A percentile compares a stretch with the other conserved stretches of the same genome.
These are phyloP conservation scores for Notarius quadriscutis DNA, from an alignment of 2,113 vertebrate genomes.

Conservation along the genomic window DNA sequence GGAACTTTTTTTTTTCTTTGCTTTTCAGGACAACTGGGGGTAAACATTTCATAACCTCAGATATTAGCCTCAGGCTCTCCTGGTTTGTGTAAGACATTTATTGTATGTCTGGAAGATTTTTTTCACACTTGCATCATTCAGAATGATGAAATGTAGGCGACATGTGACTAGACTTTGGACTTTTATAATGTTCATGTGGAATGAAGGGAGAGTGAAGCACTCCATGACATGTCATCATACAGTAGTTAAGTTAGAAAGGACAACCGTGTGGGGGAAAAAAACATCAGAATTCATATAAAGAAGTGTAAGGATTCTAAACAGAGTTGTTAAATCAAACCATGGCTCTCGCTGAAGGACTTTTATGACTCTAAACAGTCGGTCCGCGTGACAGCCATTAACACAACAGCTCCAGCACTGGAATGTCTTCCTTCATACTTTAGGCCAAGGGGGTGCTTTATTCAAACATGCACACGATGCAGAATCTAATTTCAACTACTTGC, in stretches of 20 bases:
- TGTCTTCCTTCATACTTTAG: conserved; percentile 37
- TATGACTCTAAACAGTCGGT: background rate
- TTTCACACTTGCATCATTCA: background rate
- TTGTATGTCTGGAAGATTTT: background rate
- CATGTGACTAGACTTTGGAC: conserved; percentile 24
- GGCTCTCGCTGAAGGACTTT: conserved; percentile 4
- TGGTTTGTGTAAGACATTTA: background rate
- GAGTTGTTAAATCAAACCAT: background rate
- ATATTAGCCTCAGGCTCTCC: background rate
- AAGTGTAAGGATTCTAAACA: background rate
- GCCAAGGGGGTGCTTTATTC: conserved; percentile 17
- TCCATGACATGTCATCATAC: background rate
- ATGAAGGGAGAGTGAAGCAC: background rate
- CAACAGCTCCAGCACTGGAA: conserved; percentile 18
- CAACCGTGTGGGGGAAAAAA: background rate
- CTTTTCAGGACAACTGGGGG: background rate
- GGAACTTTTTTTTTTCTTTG: background rate
- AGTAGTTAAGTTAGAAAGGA: background rate
- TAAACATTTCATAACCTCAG: background rate
- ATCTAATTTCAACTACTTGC: conserved; percentile 20
- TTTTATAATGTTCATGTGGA: background rate
- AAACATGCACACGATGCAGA: conserved; percentile 21
- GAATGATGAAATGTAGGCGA: background rate
- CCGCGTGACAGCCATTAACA: background rate
- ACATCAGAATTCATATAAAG: background rate